Evolutionary conservation across 2,113 vertebrate genomes (phyloP).

Genomic region (Dromiciops gliroides): DNA sequence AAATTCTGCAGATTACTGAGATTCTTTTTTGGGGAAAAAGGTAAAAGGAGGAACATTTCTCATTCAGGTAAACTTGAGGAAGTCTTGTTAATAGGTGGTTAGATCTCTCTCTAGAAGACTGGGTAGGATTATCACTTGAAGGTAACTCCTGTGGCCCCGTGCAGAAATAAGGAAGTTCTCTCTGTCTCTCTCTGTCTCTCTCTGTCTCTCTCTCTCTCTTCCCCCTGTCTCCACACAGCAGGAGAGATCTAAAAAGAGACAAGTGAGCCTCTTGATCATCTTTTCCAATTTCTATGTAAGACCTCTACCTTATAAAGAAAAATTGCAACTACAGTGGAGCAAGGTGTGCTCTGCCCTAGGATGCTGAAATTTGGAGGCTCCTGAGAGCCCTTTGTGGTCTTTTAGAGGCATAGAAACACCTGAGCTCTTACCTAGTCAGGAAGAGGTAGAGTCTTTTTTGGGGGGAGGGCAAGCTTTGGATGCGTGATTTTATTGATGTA

Average conservation of each 20-base stretch:
- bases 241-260: too few relatives aligned
- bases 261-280: too few relatives aligned
- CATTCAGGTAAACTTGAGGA: neutral
- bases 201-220: too few relatives aligned
- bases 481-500: neutral
- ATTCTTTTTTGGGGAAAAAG: neutral
- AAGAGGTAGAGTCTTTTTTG: too few relatives aligned
- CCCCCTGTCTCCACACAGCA: too few relatives aligned
- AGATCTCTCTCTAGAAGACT: neutral
- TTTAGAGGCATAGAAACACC: neutral
- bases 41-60: constrained; percentile 10
- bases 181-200: too few relatives aligned
- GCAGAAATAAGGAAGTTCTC: neutral
- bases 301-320: too few relatives aligned
- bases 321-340: too few relatives aligned
- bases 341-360: too few relatives aligned
- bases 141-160: constrained; percentile 23
- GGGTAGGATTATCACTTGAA: neutral
- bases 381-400: too few relatives aligned
- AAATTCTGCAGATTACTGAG: constrained; percentile 16
- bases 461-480: neutral
- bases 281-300: too few relatives aligned
- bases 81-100: constrained; percentile 11
- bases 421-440: neutral
- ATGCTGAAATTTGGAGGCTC: too few relatives aligned